Evolutionary conservation across 1,140 invertebrate genomes (phyloP), one percentile per base, ranked within the genome.

Genomic region (Apis florea): DNA sequence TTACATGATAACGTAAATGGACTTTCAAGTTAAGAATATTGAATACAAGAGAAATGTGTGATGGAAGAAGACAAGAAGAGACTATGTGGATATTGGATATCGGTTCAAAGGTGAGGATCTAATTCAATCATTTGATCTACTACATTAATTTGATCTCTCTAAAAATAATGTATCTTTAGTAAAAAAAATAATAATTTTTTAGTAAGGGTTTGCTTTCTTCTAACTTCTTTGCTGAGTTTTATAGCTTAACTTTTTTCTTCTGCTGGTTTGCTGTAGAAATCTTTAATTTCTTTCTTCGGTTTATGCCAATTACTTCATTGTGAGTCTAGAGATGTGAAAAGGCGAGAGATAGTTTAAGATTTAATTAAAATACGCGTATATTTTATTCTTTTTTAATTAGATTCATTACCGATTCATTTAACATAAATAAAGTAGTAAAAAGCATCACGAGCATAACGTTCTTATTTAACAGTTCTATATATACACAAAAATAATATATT

Each of bases 121-220:
- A 58, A n/a, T 75, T 79, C n/a, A n/a, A 82, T 58, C 61, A 11
- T 83, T 17, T 63, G 75, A 56, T n/a, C n/a, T 63, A 82, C 49
- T 85, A 54, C 4, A 24, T n/a, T 58, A 75, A 68, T 85, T 76
- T 83, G 56, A 63, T 78, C 79, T 72, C 79, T 72, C 31, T 49
- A 70, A 82, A 79, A 31, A 51, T 83, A 54, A 53, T 83, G 26
- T 83, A 82, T 78, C 24, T 53, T 61, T 64, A 79, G 73, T 59
- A 40, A 83, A 67, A 11, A 85, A 67, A 11, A 85, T 49, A 79
- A 63, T 77, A 47, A 80, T 61, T 69, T 69, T 83, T 84, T 51
- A 87, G 75, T 73, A 88, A 82, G 71, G 85, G 31, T 82, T 88
- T 77, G 85, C 83, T 84, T 86, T 79, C 40, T 49, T 79, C 40